Evolutionary conservation across 2,888 invertebrate species (phyloP), one percentile per base, ranked within the genome.

Genomic region (Catonia carolina): DNA sequence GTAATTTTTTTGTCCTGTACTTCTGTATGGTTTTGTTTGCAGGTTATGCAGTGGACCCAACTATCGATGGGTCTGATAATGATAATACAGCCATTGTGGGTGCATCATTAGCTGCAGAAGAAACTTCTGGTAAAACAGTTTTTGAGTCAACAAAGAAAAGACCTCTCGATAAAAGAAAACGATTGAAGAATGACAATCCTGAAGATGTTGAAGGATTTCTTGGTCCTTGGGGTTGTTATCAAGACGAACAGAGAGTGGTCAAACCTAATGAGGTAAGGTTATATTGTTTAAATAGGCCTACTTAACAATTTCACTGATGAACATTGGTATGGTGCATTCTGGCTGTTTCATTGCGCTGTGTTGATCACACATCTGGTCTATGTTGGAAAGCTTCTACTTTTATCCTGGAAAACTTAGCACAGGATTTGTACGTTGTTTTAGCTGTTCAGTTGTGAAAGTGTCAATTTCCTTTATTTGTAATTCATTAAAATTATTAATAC

Each of bases 181-280:
- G 94, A 60, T 82, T 83, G 55, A 86, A 84, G 71, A 99, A 99
- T 74, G 85, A 88, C 67, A 84, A 95, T 67, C 87, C 99, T 0
- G 78, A 83, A 15, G 98, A 99, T 74, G 79, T 99, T 18, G 92
- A 88, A 39, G 97, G 97, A 0, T 99, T 96, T 71, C 76, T 95
- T 1, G 99, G 98, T 0, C 99, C 99, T 0, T 99, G 99, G 99
- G 98, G 94, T 56, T 89, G 89, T 53, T 99, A 81, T 73, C 82
- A 84, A 7, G 94, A 95, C 69, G 98, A 99, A 73, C 79, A 85
- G 67, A 84, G 88, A 55, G 79, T 94, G 1, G 84, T 92, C 69
- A 89, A 88, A 71, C 99, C 99, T 0, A 84, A 86, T 56, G 94
- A 94, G 56, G 79, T 78, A 68, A 64, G 63, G 15, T 27, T 14